These are phyloP conservation scores for Hedya salicella DNA, from an alignment of 2,888 invertebrate genomes.

Conservation along the genomic window DNA sequence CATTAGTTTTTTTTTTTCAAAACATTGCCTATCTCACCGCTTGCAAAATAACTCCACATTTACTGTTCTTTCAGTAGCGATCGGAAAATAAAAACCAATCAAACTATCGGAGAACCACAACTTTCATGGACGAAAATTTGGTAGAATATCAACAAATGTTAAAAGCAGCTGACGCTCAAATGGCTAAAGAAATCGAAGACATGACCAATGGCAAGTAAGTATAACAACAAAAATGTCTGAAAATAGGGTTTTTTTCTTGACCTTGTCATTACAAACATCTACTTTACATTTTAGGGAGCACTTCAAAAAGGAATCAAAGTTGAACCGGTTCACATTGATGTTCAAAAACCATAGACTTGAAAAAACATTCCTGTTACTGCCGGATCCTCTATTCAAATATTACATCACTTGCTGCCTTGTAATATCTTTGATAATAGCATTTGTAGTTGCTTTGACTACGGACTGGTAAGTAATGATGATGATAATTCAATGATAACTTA, in stretches of 20 bases:
- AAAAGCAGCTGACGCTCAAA: conserved; percentile 89
- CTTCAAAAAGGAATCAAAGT: conserved; percentile 86
- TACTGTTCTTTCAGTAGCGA: conserved; percentile 77
- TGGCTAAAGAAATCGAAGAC: conserved; percentile 91
- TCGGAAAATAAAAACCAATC: conserved; percentile 73
- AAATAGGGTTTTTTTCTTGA: neutral
- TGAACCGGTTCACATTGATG: conserved; percentile 80
- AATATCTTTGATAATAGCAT: conserved; percentile 65
- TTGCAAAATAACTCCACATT: conserved; percentile 27
- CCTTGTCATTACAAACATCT: neutral
- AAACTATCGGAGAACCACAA: conserved; percentile 81
- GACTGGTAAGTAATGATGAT: conserved; percentile 62
- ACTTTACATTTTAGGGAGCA: conserved; percentile 85
- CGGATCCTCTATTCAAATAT: conserved; percentile 94
- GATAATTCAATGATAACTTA: neutral
- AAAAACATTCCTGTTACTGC: conserved; percentile 88
- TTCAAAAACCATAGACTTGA: conserved; percentile 86
- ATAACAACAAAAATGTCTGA: neutral
- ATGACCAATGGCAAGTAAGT: conserved; percentile 91
- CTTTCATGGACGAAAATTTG: conserved; percentile 88
- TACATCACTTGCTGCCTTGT: conserved; percentile 81
- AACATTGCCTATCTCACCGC: too few relatives aligned
- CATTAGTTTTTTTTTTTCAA: too few relatives aligned
- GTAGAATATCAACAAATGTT: conserved; percentile 88
- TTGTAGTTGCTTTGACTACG: conserved; percentile 73